These are phyloP conservation scores for Limenitis camilla DNA, from an alignment of 2,888 invertebrate genomes.

Conservation along the genomic window DNA sequence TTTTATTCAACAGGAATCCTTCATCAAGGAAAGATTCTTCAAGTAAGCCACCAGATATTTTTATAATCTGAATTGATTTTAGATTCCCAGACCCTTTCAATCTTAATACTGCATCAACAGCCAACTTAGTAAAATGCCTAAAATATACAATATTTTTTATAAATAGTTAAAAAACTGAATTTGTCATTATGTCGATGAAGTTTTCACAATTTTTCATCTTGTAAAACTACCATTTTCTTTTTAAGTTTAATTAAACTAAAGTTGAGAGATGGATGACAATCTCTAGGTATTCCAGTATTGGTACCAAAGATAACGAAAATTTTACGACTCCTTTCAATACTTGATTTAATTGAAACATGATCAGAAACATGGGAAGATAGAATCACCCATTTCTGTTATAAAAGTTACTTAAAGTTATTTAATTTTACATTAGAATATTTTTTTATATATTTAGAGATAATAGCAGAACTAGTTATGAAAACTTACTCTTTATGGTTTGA, in stretches of 20 bases:
- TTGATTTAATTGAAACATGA: too few species aligned
- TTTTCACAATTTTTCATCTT: too few species aligned
- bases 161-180: neutral
- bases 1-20: conserved; percentile 96
- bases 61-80: conserved; percentile 97
- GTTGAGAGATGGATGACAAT: too few species aligned
- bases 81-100: conserved; percentile 97
- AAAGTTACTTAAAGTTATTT: too few species aligned
- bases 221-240: neutral
- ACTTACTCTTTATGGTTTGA: conserved; percentile 94
- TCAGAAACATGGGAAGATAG: neutral
- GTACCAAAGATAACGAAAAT: too few species aligned
- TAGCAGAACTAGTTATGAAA: too few species aligned
- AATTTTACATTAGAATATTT: too few species aligned
- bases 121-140: conserved; percentile 90
- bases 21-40: conserved; percentile 97
- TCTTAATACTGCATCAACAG: conserved; percentile 95
- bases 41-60: conserved; percentile 94
- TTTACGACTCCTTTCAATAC: too few species aligned
- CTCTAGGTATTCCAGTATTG: too few species aligned
- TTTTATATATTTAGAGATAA: conserved; percentile 98
- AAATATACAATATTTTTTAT: neutral
- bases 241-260: too few species aligned
- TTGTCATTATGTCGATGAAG: neutral
- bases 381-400: too few species aligned